Percentiles rank a stretch among this genome's conserved stretches.
These are phyloP conservation scores for Caenorhabditis briggsae DNA, from an alignment of 1,140 invertebrate genomes.

Conservation along the genomic window DNA sequence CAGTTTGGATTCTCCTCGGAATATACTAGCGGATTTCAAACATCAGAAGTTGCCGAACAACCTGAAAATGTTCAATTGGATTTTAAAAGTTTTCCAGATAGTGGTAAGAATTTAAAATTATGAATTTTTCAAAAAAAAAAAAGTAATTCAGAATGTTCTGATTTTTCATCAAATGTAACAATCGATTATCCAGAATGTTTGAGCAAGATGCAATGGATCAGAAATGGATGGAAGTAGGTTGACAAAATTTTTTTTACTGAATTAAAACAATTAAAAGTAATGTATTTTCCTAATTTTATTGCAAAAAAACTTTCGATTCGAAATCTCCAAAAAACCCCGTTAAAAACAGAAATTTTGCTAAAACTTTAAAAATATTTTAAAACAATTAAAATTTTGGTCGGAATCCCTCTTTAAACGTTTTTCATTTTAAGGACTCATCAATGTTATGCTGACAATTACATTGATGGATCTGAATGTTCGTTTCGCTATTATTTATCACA, in stretches of 20 bases:
- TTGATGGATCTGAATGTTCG: constrained; percentile 79
- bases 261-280: no score
- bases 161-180: neutral
- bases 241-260: neutral
- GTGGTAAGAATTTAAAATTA: neutral
- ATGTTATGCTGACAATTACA: constrained; percentile 78
- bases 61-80: neutral
- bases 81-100: constrained; percentile 1
- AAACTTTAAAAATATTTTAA: no score
- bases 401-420: neutral
- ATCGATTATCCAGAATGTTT: constrained; percentile 64
- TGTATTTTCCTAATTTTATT: no score
- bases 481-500: constrained; percentile 79
- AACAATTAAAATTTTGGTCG: no score
- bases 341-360: no score
- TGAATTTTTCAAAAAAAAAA: neutral
- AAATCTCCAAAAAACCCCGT: no score
- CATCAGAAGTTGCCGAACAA: neutral
- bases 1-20: neutral
- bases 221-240: constrained; percentile 76
- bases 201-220: constrained; percentile 78
- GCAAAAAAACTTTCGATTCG: no score
- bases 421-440: constrained; percentile 71
- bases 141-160: constrained; percentile 2
- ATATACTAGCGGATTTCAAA: neutral